Evolutionary conservation across 2,888 invertebrate species (phyloP).

Genomic region (Phytoseiulus persimilis): DNA sequence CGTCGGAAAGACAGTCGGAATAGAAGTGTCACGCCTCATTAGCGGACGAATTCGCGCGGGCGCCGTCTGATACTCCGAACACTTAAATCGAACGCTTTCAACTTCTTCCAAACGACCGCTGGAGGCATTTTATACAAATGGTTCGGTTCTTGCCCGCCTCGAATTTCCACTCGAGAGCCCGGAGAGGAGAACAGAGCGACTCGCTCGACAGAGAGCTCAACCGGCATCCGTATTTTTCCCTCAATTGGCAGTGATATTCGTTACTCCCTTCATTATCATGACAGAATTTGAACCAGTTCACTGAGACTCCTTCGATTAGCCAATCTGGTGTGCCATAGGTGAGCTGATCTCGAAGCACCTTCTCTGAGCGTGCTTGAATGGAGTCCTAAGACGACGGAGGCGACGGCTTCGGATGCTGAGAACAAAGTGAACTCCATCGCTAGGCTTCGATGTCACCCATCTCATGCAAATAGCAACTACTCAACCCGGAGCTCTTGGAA

Average conservation of each 20-base stretch:
- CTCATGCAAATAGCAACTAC: background rate
- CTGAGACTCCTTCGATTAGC: no score
- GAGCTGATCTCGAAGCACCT: no score
- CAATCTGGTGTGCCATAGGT: no score
- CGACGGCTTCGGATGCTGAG: background rate
- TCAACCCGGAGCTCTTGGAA: background rate
- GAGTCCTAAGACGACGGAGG: background rate
- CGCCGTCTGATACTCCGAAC: background rate
- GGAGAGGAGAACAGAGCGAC: background rate
- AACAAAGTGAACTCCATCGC: background rate
- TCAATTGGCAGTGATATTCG: no score
- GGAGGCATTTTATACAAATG: background rate
- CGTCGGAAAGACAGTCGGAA: background rate
- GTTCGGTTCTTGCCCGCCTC: background rate
- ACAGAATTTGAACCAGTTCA: no score
- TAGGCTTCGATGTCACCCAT: background rate
- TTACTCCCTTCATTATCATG: no score
- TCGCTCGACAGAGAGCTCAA: background rate
- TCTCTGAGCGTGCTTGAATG: background rate
- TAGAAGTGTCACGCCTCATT: background rate
- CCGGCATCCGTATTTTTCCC: background rate
- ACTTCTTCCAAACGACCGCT: background rate
- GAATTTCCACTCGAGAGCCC: background rate
- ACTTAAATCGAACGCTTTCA: background rate
- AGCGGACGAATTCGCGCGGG: background rate